Conservation (phyloP, 1,140 invertebrate species). For the Fopius arisanus region DNA sequence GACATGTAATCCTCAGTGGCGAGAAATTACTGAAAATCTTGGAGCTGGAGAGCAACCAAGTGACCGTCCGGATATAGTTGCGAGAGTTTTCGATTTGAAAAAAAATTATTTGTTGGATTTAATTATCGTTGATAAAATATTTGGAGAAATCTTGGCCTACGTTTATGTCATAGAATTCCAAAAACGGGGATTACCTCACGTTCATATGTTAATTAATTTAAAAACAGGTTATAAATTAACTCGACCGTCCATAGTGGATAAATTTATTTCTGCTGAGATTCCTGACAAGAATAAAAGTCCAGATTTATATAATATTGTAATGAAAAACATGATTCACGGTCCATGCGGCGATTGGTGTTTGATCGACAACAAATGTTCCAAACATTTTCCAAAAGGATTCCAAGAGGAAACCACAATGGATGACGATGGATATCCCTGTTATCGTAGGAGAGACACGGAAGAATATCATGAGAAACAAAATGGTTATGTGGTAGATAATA, state of each 20-base stretch:
- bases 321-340: too few relatives aligned
- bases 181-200: too few relatives aligned
- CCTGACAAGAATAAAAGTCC: too few relatives aligned
- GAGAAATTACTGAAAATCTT: background rate
- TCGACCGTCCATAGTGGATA: too few relatives aligned
- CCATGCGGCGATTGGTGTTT: too few relatives aligned
- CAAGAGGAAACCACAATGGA: slow-evolving; percentile 41
- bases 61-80: slow-evolving; percentile 32
- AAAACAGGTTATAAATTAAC: too few relatives aligned
- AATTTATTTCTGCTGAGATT: too few relatives aligned
- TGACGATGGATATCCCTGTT: slow-evolving; percentile 45
- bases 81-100: slow-evolving; percentile 24
- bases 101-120: background rate
- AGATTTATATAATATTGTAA: too few relatives aligned
- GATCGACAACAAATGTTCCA: slow-evolving; percentile 51
- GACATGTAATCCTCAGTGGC: too few relatives aligned
- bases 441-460: slow-evolving; percentile 23
- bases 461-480: too few relatives aligned
- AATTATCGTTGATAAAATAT: slow-evolving; percentile 3
- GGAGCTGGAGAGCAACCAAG: background rate
- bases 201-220: too few relatives aligned
- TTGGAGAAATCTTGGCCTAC: slow-evolving; percentile 15
- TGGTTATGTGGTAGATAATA: background rate
- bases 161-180: slow-evolving; percentile 18
- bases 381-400: slow-evolving; percentile 46